phyloP scores from a whole-genome alignment of 2,113 vertebrate genomes.

The Lasiurus borealis region DNA sequence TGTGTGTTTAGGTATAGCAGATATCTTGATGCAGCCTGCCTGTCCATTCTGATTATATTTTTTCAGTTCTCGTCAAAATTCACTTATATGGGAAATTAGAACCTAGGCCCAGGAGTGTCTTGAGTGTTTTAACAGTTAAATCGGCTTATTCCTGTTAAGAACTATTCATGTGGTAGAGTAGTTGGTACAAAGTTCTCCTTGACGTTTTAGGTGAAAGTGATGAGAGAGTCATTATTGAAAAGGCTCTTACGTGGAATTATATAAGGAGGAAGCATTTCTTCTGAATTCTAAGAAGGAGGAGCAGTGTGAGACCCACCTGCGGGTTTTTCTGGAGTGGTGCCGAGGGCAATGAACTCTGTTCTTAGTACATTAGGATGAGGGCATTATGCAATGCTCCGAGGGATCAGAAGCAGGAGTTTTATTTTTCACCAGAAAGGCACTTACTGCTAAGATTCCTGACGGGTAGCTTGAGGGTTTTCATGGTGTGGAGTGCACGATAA shows the following conservation, averaged over 20 bases:
- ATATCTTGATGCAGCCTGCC: not conserved
- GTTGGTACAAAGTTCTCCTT: constrained; percentile 7
- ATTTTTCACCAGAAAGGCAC: constrained; percentile 79
- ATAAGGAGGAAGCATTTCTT: not conserved
- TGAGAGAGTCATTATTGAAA: not conserved
- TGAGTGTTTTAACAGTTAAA: not conserved
- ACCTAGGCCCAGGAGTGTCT: not conserved
- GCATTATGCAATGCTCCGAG: constrained; percentile 62
- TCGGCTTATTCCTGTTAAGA: not conserved
- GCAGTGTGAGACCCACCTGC: not conserved
- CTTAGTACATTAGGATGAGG: constrained; percentile 60
- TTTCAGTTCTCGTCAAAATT: constrained; percentile 36
- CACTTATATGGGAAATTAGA: constrained; percentile 12
- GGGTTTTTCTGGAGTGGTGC: not conserved
- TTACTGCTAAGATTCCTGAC: constrained; percentile 77
- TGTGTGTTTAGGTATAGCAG: not conserved
- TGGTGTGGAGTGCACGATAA: not conserved
- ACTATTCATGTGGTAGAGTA: not conserved
- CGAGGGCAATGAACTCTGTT: constrained; percentile 77
- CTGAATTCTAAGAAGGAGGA: not conserved
- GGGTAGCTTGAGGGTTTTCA: not conserved
- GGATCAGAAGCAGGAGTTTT: constrained; percentile 86
- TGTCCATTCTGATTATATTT: not conserved
- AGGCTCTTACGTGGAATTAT: not conserved
- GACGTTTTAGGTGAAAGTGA: not conserved